These are phyloP conservation scores for Polyergus mexicanus DNA, from an alignment of 1,140 invertebrate species.

Conservation along the genomic window DNA sequence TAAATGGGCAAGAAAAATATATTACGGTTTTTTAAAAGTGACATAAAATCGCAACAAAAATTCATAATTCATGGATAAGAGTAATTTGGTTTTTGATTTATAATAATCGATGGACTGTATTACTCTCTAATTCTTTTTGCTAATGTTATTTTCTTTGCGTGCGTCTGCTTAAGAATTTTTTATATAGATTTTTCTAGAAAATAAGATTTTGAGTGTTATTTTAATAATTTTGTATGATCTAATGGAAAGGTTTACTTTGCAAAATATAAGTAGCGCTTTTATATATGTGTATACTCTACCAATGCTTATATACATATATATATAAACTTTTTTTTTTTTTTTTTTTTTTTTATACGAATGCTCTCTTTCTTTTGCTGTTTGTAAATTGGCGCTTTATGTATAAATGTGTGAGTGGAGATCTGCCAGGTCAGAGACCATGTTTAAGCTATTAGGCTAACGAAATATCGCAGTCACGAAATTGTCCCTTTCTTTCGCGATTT, in stretches of 20 bases:
- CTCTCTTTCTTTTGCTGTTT: not conserved
- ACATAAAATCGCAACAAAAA: not conserved
- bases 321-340: too few relatives aligned
- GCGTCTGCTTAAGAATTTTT: not conserved
- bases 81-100: constrained; percentile 1
- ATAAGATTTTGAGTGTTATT: not conserved
- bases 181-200: not conserved
- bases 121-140: not conserved
- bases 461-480: constrained; percentile 22
- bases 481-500: constrained; percentile 58
- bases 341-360: too few relatives aligned
- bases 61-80: not conserved
- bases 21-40: not conserved
- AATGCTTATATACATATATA: too few relatives aligned
- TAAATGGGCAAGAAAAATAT: not conserved
- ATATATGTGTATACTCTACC: too few relatives aligned
- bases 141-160: not conserved
- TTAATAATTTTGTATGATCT: not conserved
- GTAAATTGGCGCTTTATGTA: constrained; percentile 7
- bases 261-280: not conserved
- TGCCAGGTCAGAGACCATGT: not conserved
- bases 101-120: not conserved
- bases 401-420: not conserved
- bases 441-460: constrained; percentile 26
- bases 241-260: not conserved